A percentile compares a stretch with the other conserved stretches of the same genome.
Evolutionary conservation across 30 jellyfish, hydroid and myxozoan species (phyloP).

Genomic region (Aurelia sp.): DNA sequence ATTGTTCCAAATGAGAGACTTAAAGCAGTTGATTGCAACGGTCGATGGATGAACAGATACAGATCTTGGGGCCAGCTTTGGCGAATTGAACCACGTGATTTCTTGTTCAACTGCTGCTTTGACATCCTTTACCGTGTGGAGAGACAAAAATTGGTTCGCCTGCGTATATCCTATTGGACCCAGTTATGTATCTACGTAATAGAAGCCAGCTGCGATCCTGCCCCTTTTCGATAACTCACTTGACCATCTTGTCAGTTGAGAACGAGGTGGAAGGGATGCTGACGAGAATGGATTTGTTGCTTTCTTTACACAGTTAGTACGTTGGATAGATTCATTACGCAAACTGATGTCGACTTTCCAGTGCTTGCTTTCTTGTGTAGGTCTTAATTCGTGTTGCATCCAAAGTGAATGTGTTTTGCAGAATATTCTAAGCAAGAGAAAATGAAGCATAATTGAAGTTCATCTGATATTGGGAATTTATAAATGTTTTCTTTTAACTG

Average conservation of each 20-base stretch:
- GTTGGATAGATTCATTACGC: constrained; percentile 14
- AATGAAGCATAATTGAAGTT: neutral
- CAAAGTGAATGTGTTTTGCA: constrained; percentile 18
- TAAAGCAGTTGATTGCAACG: constrained; percentile 23
- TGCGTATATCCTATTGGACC: constrained; percentile 22
- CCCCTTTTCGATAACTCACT: constrained; percentile 3
- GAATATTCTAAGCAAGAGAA: constrained; percentile 17
- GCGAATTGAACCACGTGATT: constrained; percentile 19
- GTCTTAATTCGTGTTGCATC: constrained; percentile 9
- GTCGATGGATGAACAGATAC: constrained; percentile 3
- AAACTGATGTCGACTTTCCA: constrained; percentile 24
- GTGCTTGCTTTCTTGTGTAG: constrained; percentile 24
- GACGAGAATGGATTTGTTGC: constrained; percentile 8
- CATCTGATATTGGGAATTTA: neutral
- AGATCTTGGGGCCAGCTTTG: constrained; percentile 19
- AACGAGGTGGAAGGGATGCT: constrained; percentile 13
- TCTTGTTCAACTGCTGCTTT: constrained; percentile 27
- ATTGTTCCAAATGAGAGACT: neutral
- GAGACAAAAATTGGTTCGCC: constrained; percentile 22
- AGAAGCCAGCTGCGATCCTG: constrained; percentile 22
- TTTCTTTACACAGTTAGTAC: constrained; percentile 14
- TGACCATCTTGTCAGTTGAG: constrained; percentile 23
- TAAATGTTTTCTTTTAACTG: neutral
- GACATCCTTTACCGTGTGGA: constrained; percentile 20
- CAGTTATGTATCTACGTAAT: neutral